phyloP scores from a whole-genome alignment of 2,797 vertebrate genomes.

The Syngnathus rostellatus region DNA sequence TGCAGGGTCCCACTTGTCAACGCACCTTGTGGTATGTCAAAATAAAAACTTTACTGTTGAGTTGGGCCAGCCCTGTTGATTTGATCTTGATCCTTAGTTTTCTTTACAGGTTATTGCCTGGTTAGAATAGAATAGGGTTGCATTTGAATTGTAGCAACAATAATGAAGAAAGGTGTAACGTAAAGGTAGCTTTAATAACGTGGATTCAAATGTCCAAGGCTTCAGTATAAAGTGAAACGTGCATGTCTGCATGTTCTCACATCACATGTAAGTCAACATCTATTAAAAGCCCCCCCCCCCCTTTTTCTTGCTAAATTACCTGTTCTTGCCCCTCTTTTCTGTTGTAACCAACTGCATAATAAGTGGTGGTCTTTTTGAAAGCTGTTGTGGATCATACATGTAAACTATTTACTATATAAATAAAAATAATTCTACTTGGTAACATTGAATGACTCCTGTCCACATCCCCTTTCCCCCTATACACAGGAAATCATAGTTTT shows the following conservation, averaged over 20 bases:
- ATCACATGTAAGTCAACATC: conserved; percentile 32
- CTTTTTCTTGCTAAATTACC: conserved; percentile 34
- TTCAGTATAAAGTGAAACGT: conserved; percentile 55
- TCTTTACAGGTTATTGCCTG: conserved; percentile 14
- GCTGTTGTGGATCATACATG: conserved; percentile 70
- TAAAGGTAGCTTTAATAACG: conserved; percentile 18
- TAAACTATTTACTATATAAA: conserved; percentile 74
- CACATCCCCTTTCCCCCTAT: background rate
- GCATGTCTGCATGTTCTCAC: conserved; percentile 71
- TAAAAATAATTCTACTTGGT: conserved; percentile 61
- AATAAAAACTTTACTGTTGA: conserved; percentile 14
- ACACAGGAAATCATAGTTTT: background rate
- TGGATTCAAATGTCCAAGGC: conserved; percentile 51
- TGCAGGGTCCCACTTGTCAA: conserved; percentile 11
- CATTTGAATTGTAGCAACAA: conserved; percentile 26
- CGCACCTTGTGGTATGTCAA: conserved; percentile 33
- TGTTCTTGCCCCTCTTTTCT: conserved; percentile 34
- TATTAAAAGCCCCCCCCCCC: background rate
- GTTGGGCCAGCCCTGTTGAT: conserved; percentile 1
- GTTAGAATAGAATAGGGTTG: conserved; percentile 25
- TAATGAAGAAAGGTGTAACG: conserved; percentile 10
- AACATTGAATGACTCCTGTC: background rate
- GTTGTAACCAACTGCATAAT: conserved; percentile 52
- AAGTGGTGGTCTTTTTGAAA: conserved; percentile 53
- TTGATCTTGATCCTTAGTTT: conserved; percentile 6